Base-by-base conservation (phyloP, 2,797 vertebrate species). In the Distichodus sexfasciatus region DNA sequence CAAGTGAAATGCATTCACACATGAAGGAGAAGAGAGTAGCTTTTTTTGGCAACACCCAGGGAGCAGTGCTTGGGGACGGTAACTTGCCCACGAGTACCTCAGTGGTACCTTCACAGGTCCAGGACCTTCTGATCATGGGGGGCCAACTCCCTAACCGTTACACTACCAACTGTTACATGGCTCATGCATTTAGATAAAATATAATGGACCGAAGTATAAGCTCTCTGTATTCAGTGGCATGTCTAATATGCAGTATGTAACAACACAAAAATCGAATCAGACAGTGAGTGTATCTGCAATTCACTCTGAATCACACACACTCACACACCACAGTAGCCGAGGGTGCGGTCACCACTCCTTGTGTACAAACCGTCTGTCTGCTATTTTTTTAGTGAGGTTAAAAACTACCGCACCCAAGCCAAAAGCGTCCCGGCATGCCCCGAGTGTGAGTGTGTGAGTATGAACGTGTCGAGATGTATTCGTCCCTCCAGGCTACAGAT, bases 301-400 rank as follows among this genome's bases (percentile, higher is more conserved):
- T 92, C 85, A 85, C 76, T 61, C 78, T 95, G 92, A 95, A 89
- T 95, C 93, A 90, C 80, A 79, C 33, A 66, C 15, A 60, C 15
- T 4, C n/a, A 51, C 35, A 51, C 0, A 7, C 5, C 26, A 2
- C n/a, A 59, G 17, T 28, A 15, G 28, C 15, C 15, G 3, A 48
- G 41, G 68, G 68, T 44, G 63, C 19, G 71, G 7, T 12, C 5
- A 28, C 28, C 54, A n/a, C 51, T 29, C 40, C 50, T 21, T 84
- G 74, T 82, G 66, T 69, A 47, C 31, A 53, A 59, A 46, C 57
- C 62, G 64, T 62, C 64, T 53, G 40, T 15, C 44, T 59, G 47
- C 31, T 6, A 3, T 65, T 53, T 85, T 83, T 86, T 83, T 79
- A 87, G 87, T 72, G 40, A 2, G n/a, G n/a, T n/a, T n/a, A n/a